Evolutionary conservation across 2,888 invertebrate species (phyloP), one percentile per base, ranked within the genome.

Genomic region (Sericinus montela): DNA sequence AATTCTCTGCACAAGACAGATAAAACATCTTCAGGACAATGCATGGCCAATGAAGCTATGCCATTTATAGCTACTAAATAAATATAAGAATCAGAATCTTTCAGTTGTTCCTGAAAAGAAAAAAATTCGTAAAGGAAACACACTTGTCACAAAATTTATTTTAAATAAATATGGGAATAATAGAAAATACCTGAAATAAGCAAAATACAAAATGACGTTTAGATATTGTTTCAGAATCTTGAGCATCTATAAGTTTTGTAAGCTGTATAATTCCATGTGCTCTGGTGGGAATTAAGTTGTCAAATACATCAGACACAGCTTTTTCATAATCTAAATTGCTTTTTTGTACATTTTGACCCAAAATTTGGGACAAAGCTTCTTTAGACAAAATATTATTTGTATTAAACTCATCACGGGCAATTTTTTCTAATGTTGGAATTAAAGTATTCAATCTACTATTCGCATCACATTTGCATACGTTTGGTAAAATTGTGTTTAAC

Each of bases 31-130:
- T 93, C 92, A 1, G 95, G 93, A 69, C 91, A 92, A 44, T 89
- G 75, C 28, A 90, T 86, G 9, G 93, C 92, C 55, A 97, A 79
- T 1, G 93, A 88, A 7, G 94, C 92, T 40, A 97, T 75, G 1
- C 95, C 95, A 67, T 94, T 93, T 13, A 96, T 92, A 1, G 96
- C 93, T 50, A 92, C 90, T 53, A 97, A 77, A 72, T 97, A 97
- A 49, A 97, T 89, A 69, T 95, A 97, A 0, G 96, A 94, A 69
- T 97, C 97, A 9, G 91, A 80, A 62, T 96, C 91, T 67, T 92
- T 92, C 0, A 97, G 72, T 78, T 94, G 93, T 75, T 94, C 93
- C 92, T 94, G 60, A 48, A 82, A 89, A 44, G 30, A 28, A 29
- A 39, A 10, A 32, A 38, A n/a, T n/a, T n/a, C n/a, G n/a, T n/a